A percentile compares a stretch with the other conserved stretches of the same genome.
These are phyloP conservation scores for Corapipo altera DNA, from an alignment of 2,113 vertebrate species.

Conservation along the genomic window DNA sequence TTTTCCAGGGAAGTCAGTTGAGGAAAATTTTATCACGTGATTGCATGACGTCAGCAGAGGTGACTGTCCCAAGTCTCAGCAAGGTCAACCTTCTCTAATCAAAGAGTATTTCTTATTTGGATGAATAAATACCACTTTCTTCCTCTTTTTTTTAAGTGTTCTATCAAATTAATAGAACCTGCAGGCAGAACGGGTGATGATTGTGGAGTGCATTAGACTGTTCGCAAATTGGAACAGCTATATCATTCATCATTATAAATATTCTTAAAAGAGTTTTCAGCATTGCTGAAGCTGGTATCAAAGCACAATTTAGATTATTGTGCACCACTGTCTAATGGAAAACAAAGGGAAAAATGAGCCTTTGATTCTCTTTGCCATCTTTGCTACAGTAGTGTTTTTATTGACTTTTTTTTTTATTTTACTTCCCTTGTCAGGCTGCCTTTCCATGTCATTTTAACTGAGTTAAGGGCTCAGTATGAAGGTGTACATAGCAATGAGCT, in stretches of 20 bases:
- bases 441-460: neutral
- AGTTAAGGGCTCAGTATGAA: neutral
- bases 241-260: conserved; percentile 4
- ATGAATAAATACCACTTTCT: neutral
- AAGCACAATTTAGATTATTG: neutral
- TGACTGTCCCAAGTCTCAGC: neutral
- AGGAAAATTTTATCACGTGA: neutral
- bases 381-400: neutral
- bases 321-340: neutral
- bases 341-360: neutral
- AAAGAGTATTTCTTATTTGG: neutral
- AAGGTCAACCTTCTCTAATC: neutral
- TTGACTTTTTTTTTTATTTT: neutral
- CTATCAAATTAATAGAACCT: neutral
- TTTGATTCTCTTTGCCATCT: neutral
- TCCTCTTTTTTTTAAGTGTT: neutral
- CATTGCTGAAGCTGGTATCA: neutral
- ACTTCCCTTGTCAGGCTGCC: neutral
- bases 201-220: neutral
- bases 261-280: conserved; percentile 8
- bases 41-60: neutral
- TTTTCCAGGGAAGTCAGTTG: neutral
- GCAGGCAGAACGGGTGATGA: neutral
- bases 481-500: neutral
- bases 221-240: neutral